These are phyloP conservation scores for Atethmia centrago DNA, from an alignment of 2,888 invertebrate genomes.

Conservation along the genomic window DNA sequence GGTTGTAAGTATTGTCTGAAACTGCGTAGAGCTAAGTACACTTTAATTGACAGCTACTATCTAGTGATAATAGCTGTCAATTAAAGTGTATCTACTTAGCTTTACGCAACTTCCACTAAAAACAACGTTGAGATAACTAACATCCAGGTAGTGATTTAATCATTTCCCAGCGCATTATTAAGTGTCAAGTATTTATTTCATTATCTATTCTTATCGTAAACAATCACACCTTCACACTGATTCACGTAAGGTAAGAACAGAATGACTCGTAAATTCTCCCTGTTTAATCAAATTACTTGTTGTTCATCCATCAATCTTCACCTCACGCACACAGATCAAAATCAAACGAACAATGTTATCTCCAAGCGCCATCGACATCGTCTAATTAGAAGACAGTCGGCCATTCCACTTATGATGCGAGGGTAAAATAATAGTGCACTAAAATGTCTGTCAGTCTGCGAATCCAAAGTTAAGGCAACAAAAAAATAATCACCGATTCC, in stretches of 20 bases:
- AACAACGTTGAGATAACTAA: conserved; percentile 17
- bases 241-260: conserved; percentile 23
- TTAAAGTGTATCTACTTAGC: conserved; percentile 30
- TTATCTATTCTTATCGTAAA: conserved; percentile 43
- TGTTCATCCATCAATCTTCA: conserved; percentile 51
- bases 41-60: too few relatives aligned
- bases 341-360: conserved; percentile 65
- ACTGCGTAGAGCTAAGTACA: too few relatives aligned
- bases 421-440: conserved; percentile 81
- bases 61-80: conserved; percentile 27
- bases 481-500: conserved; percentile 89
- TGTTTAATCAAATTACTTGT: conserved; percentile 52
- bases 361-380: conserved; percentile 73
- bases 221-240: conserved; percentile 36
- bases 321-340: conserved; percentile 56
- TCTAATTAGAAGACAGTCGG: conserved; percentile 79
- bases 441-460: conserved; percentile 87
- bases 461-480: conserved; percentile 86
- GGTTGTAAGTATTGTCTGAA: too few relatives aligned
- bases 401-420: conserved; percentile 77
- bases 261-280: conserved; percentile 34
- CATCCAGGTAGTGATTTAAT: conserved; percentile 26
- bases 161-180: conserved; percentile 34
- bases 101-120: conserved; percentile 44
- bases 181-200: conserved; percentile 45